Base-by-base conservation (phyloP, 2,888 invertebrate species). In the Heliconius hortense region DNA sequence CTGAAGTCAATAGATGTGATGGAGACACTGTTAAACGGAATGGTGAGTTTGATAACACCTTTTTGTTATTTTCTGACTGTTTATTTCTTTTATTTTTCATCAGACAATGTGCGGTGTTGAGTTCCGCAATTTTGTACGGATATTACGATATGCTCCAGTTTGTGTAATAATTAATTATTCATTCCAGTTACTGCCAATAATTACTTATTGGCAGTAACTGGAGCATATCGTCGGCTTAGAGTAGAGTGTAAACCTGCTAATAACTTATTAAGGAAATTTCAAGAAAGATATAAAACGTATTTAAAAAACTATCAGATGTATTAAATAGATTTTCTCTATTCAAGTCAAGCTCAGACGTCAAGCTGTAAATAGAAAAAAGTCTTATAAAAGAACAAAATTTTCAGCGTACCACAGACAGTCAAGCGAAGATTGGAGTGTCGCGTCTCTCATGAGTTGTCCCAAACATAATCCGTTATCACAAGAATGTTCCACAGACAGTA, bases 391-490 rank as follows among this genome's bases (percentile, higher is more conserved):
- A 56, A 24, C 24, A 7, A 21, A 31, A 48, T 21, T 82, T 82
- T 4, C 86, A 90, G 92, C 82, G 0, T 91, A 89, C 84, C 91
- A 90, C 64, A 88, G 93, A 81, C 92, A 91, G 80, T 77, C 89
- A 0, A 91, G 91, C 71, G 94, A 96, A 81, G 95, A 96, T 24
- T 96, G 96, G 96, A 96, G 96, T 84, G 95, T 96, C 60, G 95
- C 96, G 84, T 96, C 96, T 73, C 95, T 96, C 15, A 96, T 96
- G 95, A 96, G 95, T 82, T 96, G 96, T 83, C 96, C 96, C 0
- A 96, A 96, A 84, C 95, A 95, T 84, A 95, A 92, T 79, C 91
- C 91, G 0, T 76, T 87, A 2, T 78, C 86, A 0, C 85, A 86
- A n/a, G 82, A 82, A 0, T 76, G 86, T 4, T 81, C 87, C 2